These are phyloP conservation scores for Lissonota sp. DNA, from an alignment of 2,888 invertebrate species.

Conservation along the genomic window DNA sequence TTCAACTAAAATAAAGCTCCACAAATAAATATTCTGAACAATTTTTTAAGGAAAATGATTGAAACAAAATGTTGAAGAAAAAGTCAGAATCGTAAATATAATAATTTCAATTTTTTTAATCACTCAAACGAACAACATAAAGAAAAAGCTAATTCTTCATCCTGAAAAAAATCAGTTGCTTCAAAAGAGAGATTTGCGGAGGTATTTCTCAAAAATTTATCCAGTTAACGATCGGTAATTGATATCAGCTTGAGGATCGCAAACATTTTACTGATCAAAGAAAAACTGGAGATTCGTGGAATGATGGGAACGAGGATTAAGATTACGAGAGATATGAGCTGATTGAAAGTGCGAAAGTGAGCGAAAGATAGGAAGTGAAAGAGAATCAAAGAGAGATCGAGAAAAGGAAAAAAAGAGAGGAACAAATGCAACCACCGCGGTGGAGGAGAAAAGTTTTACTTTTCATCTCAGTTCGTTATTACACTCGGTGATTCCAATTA, in stretches of 20 bases:
- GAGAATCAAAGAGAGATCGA: slow-evolving; percentile 15
- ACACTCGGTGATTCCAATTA: slow-evolving; percentile 71
- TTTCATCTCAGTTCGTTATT: slow-evolving; percentile 63
- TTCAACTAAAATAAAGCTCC: too few relatives aligned
- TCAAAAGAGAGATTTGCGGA: too few relatives aligned
- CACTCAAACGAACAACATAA: too few relatives aligned
- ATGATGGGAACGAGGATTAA: slow-evolving; percentile 14
- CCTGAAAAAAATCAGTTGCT: too few relatives aligned
- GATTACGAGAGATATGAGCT: slow-evolving; percentile 26
- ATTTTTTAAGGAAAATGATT: too few relatives aligned
- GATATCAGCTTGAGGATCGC: background rate
- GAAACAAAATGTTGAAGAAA: too few relatives aligned
- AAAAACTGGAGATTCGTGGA: slow-evolving; percentile 6
- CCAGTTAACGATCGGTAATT: background rate
- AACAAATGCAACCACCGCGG: background rate
- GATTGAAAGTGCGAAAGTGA: slow-evolving; percentile 21
- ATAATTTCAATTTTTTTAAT: too few relatives aligned
- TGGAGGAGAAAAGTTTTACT: slow-evolving; percentile 49
- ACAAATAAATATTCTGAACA: too few relatives aligned
- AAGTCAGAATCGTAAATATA: too few relatives aligned
- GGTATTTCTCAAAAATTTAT: too few relatives aligned
- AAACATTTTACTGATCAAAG: background rate
- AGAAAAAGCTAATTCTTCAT: too few relatives aligned
- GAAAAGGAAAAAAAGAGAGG: background rate
- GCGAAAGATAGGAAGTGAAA: slow-evolving; percentile 15